Conservation (phyloP, 2,797 vertebrate species). For the Chloroceryle inda region DNA sequence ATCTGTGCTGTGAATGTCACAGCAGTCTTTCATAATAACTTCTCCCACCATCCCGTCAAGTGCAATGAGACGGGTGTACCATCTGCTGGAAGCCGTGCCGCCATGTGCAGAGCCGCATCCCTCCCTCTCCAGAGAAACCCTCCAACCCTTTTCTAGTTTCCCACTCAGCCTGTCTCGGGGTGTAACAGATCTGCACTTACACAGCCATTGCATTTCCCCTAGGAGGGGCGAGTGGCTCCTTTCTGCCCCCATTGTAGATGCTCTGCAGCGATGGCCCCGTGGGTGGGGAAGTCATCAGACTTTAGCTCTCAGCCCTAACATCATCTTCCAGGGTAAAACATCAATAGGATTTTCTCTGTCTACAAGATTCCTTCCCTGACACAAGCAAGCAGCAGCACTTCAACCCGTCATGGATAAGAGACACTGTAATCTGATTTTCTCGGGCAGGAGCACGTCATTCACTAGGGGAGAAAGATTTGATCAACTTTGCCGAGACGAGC, state of each 20-base stretch:
- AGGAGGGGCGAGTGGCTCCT: rapidly evolving
- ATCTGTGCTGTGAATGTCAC: constrained; percentile 72
- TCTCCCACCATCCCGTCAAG: constrained; percentile 66
- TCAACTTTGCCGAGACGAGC: neutral
- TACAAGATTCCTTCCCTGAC: neutral
- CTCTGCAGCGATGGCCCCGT: rapidly evolving
- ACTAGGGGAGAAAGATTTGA: neutral
- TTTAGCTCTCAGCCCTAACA: neutral
- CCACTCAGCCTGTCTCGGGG: neutral
- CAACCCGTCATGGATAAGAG: neutral
- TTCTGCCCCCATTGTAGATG: neutral
- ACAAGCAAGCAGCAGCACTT: neutral
- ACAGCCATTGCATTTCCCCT: neutral
- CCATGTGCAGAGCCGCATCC: neutral
- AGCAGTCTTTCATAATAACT: constrained; percentile 65
- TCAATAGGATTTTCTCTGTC: neutral
- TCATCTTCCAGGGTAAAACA: neutral
- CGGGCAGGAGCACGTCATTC: neutral
- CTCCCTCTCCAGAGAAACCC: constrained; percentile 30
- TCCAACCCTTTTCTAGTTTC: neutral
- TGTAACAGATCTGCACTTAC: neutral
- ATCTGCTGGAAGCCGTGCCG: constrained; percentile 7
- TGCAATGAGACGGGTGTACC: constrained; percentile 1
- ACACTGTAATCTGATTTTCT: neutral
- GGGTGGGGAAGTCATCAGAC: neutral